A percentile compares a stretch with the other conserved stretches of the same genome.
Evolutionary conservation across 92 coral and sea anemone genomes (phyloP).

Genomic region (Nematostella vectensis): DNA sequence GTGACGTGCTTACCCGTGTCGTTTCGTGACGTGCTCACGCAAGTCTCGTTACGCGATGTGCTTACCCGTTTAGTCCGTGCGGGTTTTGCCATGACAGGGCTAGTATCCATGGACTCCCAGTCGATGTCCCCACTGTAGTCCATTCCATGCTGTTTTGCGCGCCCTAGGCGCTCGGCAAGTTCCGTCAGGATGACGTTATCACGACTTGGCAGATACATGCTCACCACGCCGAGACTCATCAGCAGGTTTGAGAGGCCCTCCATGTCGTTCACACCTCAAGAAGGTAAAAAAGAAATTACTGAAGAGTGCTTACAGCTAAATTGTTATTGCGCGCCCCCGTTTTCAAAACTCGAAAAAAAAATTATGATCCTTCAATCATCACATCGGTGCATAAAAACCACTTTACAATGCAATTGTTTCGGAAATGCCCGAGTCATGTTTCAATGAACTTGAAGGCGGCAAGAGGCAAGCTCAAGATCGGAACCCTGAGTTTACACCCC

Average conservation of each 20-base stretch:
- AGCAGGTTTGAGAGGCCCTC: slow-evolving; percentile 32
- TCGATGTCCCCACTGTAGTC: not conserved
- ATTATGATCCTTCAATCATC: not conserved
- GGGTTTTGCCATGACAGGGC: not conserved
- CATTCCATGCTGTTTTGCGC: not conserved
- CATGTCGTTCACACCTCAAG: slow-evolving; percentile 21
- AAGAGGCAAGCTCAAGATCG: too few relatives aligned
- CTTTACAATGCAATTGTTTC: too few relatives aligned
- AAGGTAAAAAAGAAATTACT: not conserved
- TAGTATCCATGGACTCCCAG: not conserved
- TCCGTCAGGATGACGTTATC: slow-evolving; percentile 38
- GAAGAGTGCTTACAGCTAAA: not conserved
- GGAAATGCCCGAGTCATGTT: too few relatives aligned
- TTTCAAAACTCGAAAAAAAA: too few relatives aligned
- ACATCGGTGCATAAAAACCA: not conserved
- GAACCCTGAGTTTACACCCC: too few relatives aligned
- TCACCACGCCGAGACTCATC: slow-evolving; percentile 30
- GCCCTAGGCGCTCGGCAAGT: slow-evolving; percentile 13
- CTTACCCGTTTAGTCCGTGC: too few relatives aligned
- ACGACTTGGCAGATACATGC: slow-evolving; percentile 15
- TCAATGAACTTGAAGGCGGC: too few relatives aligned
- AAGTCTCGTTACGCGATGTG: too few relatives aligned
- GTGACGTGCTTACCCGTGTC: too few relatives aligned
- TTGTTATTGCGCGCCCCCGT: not conserved
- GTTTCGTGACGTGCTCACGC: too few relatives aligned